phyloP scores from a whole-genome alignment of 2,797 vertebrate species.

The Caiman crocodilus region DNA sequence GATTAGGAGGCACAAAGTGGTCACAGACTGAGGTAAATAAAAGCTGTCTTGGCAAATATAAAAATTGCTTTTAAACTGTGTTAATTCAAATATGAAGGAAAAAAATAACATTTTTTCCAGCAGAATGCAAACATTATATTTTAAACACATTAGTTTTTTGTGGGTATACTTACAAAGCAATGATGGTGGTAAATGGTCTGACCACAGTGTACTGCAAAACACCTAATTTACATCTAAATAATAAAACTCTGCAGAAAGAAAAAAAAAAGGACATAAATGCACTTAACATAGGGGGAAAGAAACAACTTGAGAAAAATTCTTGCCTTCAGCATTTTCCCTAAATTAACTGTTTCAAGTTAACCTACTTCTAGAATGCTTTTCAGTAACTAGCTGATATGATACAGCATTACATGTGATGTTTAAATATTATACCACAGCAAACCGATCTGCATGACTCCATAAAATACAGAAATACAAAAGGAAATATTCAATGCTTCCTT shows the following conservation, averaged over 20 bases:
- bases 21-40: not conserved
- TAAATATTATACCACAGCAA: not conserved
- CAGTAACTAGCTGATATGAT: not conserved
- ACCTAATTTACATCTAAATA: constrained; percentile 95
- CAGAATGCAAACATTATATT: constrained; percentile 3
- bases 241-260: constrained; percentile 88
- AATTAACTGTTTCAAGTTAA: not conserved
- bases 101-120: not conserved
- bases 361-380: not conserved
- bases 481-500: not conserved
- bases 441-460: accelerated
- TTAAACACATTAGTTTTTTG: constrained; percentile 18
- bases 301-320: not conserved
- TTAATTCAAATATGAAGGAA: constrained; percentile 1
- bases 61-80: not conserved
- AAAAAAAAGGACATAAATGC: constrained; percentile 1
- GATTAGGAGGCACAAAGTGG: constrained; percentile 32
- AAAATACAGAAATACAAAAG: not conserved
- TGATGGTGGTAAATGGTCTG: constrained; percentile 94
- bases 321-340: not conserved
- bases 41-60: not conserved
- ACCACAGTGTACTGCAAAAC: constrained; percentile 98
- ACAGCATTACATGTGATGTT: not conserved
- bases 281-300: not conserved
- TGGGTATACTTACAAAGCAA: constrained; percentile 91